A percentile compares a stretch with the other conserved stretches of the same genome.
Conservation (phyloP, 2,888 invertebrate genomes). For the Cryptocephalus primarius region DNA sequence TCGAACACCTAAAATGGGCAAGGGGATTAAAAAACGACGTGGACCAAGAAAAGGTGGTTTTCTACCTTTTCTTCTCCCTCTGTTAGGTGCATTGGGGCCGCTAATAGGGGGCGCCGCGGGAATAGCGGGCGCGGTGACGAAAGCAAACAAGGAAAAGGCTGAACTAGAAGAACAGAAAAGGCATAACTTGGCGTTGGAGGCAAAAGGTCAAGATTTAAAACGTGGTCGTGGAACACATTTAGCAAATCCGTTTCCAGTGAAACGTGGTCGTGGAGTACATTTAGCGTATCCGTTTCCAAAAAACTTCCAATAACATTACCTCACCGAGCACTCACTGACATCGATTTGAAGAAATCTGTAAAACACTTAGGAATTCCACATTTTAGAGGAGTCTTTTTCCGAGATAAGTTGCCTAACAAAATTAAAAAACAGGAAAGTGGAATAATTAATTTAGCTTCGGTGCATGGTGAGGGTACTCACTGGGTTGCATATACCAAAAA, state of each 20-base stretch:
- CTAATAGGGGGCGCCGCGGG: slow-evolving; percentile 29
- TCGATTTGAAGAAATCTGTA: slow-evolving; percentile 4
- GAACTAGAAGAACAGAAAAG: slow-evolving; percentile 22
- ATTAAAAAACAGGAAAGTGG: slow-evolving; percentile 6
- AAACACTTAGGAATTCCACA: slow-evolving; percentile 2
- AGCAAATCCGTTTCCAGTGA: too few species aligned
- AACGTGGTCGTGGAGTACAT: too few species aligned
- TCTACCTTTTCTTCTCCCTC: slow-evolving; percentile 25
- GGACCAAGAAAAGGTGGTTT: slow-evolving; percentile 8
- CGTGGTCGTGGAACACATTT: slow-evolving; percentile 15
- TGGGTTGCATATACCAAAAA: slow-evolving; percentile 9
- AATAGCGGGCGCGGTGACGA: slow-evolving; percentile 26
- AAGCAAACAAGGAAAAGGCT: slow-evolving; percentile 24
- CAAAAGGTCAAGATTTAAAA: slow-evolving; percentile 20
- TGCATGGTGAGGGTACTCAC: slow-evolving; percentile 8
- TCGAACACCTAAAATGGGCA: slow-evolving; percentile 1
- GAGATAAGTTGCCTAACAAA: slow-evolving; percentile 5
- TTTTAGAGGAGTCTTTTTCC: slow-evolving; percentile 7
- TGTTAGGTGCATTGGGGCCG: slow-evolving; percentile 25
- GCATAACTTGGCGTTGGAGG: slow-evolving; percentile 30
- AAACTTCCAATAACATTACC: slow-evolving; percentile 9
- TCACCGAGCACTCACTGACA: slow-evolving; percentile 3
- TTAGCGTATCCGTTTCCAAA: slow-evolving; percentile 12
- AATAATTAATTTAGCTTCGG: slow-evolving; percentile 10
- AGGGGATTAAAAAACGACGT: neutral